Evolutionary conservation across 2,113 vertebrate genomes (phyloP).

Genomic region (Percina caprodes): DNA sequence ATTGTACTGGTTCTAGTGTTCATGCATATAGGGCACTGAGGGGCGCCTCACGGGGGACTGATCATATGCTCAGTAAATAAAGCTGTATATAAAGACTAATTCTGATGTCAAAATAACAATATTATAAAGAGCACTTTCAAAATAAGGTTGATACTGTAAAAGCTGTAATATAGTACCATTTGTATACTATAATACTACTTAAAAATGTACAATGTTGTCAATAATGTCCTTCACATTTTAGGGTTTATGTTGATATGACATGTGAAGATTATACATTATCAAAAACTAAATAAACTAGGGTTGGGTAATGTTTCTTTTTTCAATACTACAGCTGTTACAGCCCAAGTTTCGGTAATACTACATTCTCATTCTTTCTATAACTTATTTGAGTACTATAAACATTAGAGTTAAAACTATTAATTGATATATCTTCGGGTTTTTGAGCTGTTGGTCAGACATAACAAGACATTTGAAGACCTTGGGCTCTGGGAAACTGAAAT

Average conservation of each 20-base stretch:
- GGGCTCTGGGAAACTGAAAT: no score
- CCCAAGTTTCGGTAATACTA: no score
- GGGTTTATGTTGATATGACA: no score
- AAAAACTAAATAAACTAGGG: no score
- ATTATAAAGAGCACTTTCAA: not conserved
- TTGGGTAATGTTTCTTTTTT: not conserved
- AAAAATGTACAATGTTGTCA: not conserved
- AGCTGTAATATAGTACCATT: not conserved
- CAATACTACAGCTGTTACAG: not conserved
- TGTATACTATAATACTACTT: not conserved
- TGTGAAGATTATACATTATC: not conserved
- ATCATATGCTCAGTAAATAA: no score
- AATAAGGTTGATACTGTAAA: not conserved
- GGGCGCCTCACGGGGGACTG: not conserved
- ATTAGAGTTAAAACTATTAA: no score
- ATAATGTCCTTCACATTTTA: not conserved
- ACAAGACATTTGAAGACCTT: no score
- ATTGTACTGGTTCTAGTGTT: conserved; percentile 40
- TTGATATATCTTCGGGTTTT: no score
- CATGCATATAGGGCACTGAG: conserved; percentile 4
- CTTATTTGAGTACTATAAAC: no score
- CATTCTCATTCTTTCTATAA: no score
- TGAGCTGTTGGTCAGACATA: no score
- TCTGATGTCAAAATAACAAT: not conserved
- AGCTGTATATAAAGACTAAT: no score